Base-by-base conservation (phyloP, 1,140 invertebrate genomes). In the Belonocnema kinseyi region DNA sequence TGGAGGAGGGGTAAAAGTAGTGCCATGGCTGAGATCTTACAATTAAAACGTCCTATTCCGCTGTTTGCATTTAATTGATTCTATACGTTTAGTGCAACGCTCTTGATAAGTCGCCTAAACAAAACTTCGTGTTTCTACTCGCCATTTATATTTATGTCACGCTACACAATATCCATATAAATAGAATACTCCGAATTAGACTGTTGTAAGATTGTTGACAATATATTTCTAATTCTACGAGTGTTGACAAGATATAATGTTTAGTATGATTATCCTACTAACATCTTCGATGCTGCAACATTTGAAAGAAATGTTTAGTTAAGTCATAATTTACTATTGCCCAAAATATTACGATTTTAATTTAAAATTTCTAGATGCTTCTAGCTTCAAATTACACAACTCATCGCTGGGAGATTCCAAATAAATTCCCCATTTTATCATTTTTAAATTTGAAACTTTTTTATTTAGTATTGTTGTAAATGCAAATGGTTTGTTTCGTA, bases 191-290 rank as follows among this genome's bases (percentile, higher is more conserved):
- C 26, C 33, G 6, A 66, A 5, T 66, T 13, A 40, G 40, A 66
- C 46, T 66, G 40, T 66, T 66, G 40, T 33, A 66, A 40, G 33
- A 40, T 66, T 66, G 16, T 46, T 66, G 61, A 40, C 61, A 66
- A 40, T 33, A 40, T 66, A 66, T 66, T 66, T 66, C 61, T 66
- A 33, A 14, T 66, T 66, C 26, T 66, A 33, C 26, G 13, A 40
- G 40, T 66, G 61, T 66, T 66, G 61, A 66, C 61, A 66, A 66
- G 61, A 66, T 66, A 46, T 66, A 40, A 66, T 66, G 61, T 33
- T 40, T 16, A 13, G 14, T 14, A 66, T 46, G 61, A 66, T 16
- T 10, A 33, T 16, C 13, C 16, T 40, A 66, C 61, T 40, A 26
- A n/a, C n/a, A 33, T 66, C 40, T 66, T 40, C 13, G n/a, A 26